Conservation (phyloP, 2,888 invertebrate genomes). For the Morpho deidamia region DNA sequence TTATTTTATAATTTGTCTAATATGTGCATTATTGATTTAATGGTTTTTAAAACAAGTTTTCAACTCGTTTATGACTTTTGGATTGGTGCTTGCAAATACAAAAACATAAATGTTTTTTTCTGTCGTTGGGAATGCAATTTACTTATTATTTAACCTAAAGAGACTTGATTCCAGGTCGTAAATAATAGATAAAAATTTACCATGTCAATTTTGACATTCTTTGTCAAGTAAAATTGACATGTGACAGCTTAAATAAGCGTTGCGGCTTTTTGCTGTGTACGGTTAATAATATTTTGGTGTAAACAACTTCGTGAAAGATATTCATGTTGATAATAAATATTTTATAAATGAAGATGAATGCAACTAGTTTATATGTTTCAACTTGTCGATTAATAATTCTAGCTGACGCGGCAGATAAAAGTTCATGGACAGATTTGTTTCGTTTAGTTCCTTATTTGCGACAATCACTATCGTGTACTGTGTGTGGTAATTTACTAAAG, state of each 20-base stretch:
- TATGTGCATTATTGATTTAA: too few relatives aligned
- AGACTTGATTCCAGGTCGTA: too few relatives aligned
- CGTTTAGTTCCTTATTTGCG: slow-evolving; percentile 90
- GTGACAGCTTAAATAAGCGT: slow-evolving; percentile 37
- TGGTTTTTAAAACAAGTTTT: too few relatives aligned
- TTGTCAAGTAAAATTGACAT: slow-evolving; percentile 15
- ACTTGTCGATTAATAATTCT: slow-evolving; percentile 88
- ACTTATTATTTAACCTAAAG: too few relatives aligned
- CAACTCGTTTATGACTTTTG: too few relatives aligned
- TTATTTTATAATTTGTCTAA: too few relatives aligned
- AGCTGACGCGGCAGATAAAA: slow-evolving; percentile 84
- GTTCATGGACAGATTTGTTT: slow-evolving; percentile 89
- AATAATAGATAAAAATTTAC: background rate
- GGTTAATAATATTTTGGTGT: slow-evolving; percentile 51
- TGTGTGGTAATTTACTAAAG: slow-evolving; percentile 89
- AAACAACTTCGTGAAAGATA: slow-evolving; percentile 53
- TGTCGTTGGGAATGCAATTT: too few relatives aligned
- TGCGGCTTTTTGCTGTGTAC: slow-evolving; percentile 63
- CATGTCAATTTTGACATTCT: slow-evolving; percentile 7
- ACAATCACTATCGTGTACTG: slow-evolving; percentile 92
- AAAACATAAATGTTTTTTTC: too few relatives aligned
- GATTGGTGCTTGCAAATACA: too few relatives aligned
- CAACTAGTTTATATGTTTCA: slow-evolving; percentile 88
- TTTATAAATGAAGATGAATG: slow-evolving; percentile 82
- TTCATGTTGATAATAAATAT: slow-evolving; percentile 41